Base-by-base conservation (phyloP, 2,888 invertebrate species). In the Epirrita christyi region DNA sequence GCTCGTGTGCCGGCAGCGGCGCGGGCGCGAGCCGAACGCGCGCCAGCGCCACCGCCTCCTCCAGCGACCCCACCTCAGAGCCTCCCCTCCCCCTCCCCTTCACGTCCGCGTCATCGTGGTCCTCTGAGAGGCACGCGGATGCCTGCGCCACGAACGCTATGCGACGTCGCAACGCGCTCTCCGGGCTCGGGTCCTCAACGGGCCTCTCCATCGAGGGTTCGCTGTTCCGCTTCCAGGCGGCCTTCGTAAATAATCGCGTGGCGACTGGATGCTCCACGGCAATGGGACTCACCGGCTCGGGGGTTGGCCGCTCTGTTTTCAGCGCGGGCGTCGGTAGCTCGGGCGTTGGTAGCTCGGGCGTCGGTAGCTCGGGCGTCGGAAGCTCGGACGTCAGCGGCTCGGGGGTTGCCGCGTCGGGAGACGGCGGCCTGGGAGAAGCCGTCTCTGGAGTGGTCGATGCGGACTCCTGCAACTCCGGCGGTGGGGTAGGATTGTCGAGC, bases 71-170 rank as follows among this genome's bases (percentile, higher is more conserved):
- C 88, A 89, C 90, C 76, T 46, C 28, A 37, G 7, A 6, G 15
- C 49, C 15, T 21, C 49, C 21, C 49, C 49, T 11, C 75, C 83
- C 64, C 67, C 68, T 65, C 63, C 80, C 75, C 74, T 89, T 86
- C 76, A 73, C 92, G 82, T 59, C 92, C 76, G 75, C 83, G 64
- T 78, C 93, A 72, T 83, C 91, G 80, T 72, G 84, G 41, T 93
- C 93, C 78, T 93, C 93, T 67, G 93, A 93, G 43, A 92, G 72
- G 68, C 86, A 88, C 14, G 90, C 80, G 0, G 93, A 90, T 53
- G 92, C 82, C 65, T 93, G 93, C 59, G 93, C 87, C 53, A 93
- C 92, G 72, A 93, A 93, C 41, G 89, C 89, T 54, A 93, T 90
- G 14, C 93, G 89, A 8, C 93, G 86, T 50, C 92, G 84, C 63